Conservation (phyloP, 1,140 invertebrate species). For the Euborellia annulipes region DNA sequence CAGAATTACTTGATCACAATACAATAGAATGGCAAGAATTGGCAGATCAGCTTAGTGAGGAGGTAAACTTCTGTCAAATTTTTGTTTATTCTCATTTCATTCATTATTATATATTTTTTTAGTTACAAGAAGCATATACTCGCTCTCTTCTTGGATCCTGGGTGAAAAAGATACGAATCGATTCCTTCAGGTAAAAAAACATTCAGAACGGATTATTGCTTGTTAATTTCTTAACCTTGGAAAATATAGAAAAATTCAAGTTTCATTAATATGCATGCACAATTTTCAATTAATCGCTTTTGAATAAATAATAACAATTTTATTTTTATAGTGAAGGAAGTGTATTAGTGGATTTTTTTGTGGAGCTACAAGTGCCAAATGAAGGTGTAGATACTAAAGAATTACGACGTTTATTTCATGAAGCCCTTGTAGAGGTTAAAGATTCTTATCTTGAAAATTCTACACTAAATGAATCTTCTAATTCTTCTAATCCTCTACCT, state of each 20-base stretch:
- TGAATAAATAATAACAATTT: too few relatives aligned
- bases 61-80: slow-evolving; percentile 29
- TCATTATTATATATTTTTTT: slow-evolving; percentile 15
- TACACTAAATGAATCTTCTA: too few relatives aligned
- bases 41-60: slow-evolving; percentile 40
- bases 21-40: slow-evolving; percentile 70
- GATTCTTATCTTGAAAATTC: slow-evolving; percentile 6
- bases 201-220: too few relatives aligned
- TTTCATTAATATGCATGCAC: neutral
- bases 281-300: too few relatives aligned
- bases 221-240: too few relatives aligned
- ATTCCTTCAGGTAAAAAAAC: slow-evolving; percentile 53
- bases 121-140: slow-evolving; percentile 52
- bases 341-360: slow-evolving; percentile 75
- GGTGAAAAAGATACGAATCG: slow-evolving; percentile 73
- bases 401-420: slow-evolving; percentile 66
- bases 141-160: slow-evolving; percentile 42
- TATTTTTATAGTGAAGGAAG: slow-evolving; percentile 48
- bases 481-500: too few relatives aligned
- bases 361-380: slow-evolving; percentile 61
- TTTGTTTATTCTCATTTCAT: too few relatives aligned
- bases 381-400: slow-evolving; percentile 62
- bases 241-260: neutral
- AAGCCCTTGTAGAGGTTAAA: slow-evolving; percentile 42
- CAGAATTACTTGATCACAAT: slow-evolving; percentile 68